These are phyloP conservation scores for Synergus itoensis DNA, from an alignment of 2,888 invertebrate species.

Conservation along the genomic window DNA sequence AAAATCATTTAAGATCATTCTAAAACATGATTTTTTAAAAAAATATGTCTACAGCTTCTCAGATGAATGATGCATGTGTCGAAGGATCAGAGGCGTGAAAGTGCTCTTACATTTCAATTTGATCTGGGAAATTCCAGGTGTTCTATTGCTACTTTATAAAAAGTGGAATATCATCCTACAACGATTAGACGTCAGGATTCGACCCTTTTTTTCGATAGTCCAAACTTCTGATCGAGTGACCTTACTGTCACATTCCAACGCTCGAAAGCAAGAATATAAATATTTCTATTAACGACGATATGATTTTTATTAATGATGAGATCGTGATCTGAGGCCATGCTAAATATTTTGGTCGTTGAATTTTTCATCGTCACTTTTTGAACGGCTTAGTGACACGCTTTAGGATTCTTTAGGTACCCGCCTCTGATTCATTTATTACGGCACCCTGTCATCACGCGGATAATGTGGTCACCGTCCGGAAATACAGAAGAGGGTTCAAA, in stretches of 20 bases:
- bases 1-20: background rate
- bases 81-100: constrained; percentile 39
- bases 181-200: constrained; percentile 59
- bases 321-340: constrained; percentile 45
- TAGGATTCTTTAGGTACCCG: constrained; percentile 2
- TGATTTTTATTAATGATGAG: constrained; percentile 72
- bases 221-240: constrained; percentile 43
- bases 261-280: constrained; percentile 54
- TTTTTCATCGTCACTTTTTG: constrained; percentile 47
- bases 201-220: background rate
- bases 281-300: constrained; percentile 67
- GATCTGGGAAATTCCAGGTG: constrained; percentile 64
- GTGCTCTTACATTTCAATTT: constrained; percentile 59
- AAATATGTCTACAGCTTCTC: constrained; percentile 47
- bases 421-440: constrained; percentile 32
- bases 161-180: constrained; percentile 65
- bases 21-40: background rate
- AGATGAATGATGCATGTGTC: constrained; percentile 62
- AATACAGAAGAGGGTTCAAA: constrained; percentile 8
- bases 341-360: constrained; percentile 57
- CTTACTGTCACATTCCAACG: constrained; percentile 32
- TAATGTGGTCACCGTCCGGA: constrained; percentile 32
- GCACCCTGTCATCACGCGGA: constrained; percentile 17
- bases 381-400: constrained; percentile 35
- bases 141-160: constrained; percentile 54